Conservation (phyloP, 2,888 invertebrate genomes). For the Sialis lutaria region DNA sequence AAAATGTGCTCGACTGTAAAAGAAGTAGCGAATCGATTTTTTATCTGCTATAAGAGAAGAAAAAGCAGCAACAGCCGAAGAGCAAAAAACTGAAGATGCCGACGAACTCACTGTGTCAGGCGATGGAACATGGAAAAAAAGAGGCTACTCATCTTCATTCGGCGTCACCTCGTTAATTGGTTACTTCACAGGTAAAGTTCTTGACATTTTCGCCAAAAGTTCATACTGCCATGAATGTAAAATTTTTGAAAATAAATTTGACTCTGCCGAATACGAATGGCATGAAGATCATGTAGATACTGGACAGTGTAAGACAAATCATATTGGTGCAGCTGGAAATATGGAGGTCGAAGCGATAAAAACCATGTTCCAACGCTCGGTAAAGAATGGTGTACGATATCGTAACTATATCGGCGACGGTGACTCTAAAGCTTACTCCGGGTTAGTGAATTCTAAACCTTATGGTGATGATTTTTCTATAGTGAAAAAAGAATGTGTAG, state of each 20-base stretch:
- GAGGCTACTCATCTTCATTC: not conserved
- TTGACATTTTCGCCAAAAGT: no score
- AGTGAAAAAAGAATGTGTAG: conserved; percentile 10
- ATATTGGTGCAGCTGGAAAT: no score
- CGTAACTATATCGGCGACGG: conserved; percentile 6
- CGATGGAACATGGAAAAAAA: conserved; percentile 9
- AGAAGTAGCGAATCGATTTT: conserved; percentile 7
- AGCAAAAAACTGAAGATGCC: conserved; percentile 10
- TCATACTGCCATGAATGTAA: no score
- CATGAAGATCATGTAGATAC: no score
- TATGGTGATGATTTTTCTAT: conserved; percentile 9
- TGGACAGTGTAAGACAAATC: no score
- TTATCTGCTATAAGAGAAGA: conserved; percentile 9
- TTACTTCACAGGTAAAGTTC: no score
- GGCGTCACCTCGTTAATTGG: not conserved
- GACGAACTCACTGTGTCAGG: conserved; percentile 12
- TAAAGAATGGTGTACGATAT: not conserved
- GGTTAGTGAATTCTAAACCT: conserved; percentile 8
- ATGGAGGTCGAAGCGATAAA: no score
- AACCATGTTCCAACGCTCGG: not conserved
- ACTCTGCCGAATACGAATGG: no score
- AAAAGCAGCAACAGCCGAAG: conserved; percentile 8
- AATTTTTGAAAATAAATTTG: no score
- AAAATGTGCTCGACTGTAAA: conserved; percentile 7
- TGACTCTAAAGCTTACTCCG: conserved; percentile 7